A percentile compares a stretch with the other conserved stretches of the same genome.
Evolutionary conservation across 2,797 vertebrate genomes (phyloP).

Genomic region (Naso thynnoides): DNA sequence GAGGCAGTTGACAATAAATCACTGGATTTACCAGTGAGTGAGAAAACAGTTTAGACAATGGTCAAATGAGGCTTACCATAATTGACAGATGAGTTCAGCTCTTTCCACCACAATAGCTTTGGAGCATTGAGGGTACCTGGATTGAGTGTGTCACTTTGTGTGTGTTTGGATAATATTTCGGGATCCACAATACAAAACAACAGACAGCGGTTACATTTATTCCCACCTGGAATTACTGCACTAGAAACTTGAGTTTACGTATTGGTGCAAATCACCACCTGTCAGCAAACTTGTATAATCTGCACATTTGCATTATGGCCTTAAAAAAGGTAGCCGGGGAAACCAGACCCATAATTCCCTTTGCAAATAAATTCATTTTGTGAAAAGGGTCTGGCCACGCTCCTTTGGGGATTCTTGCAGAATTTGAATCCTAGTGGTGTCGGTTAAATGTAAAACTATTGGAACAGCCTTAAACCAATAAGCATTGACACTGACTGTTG

Average conservation of each 20-base stretch:
- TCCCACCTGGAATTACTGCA: conserved; percentile 12
- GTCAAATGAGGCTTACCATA: conserved; percentile 83
- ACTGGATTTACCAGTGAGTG: conserved; percentile 80
- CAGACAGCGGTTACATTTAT: conserved; percentile 20
- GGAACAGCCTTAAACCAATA: no score
- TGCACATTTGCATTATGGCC: conserved; percentile 10
- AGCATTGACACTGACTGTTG: no score
- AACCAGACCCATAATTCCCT: no score
- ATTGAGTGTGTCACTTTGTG: conserved; percentile 50
- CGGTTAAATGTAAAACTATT: no score
- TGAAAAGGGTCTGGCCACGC: no score
- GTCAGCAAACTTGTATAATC: conserved; percentile 10
- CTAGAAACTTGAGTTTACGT: neutral
- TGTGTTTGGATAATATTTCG: conserved; percentile 35
- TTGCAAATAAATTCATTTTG: no score
- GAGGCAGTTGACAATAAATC: conserved; percentile 84
- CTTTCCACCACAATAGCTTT: conserved; percentile 78
- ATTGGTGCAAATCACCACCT: neutral
- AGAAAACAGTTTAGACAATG: conserved; percentile 86
- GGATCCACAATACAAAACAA: conserved; percentile 9
- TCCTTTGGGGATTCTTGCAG: no score
- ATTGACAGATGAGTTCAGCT: conserved; percentile 85
- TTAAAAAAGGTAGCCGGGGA: neutral
- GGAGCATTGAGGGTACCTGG: conserved; percentile 71
- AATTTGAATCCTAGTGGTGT: no score